Evolutionary conservation across 2,888 invertebrate species (phyloP).

Genomic region (Tipula vernalis): DNA sequence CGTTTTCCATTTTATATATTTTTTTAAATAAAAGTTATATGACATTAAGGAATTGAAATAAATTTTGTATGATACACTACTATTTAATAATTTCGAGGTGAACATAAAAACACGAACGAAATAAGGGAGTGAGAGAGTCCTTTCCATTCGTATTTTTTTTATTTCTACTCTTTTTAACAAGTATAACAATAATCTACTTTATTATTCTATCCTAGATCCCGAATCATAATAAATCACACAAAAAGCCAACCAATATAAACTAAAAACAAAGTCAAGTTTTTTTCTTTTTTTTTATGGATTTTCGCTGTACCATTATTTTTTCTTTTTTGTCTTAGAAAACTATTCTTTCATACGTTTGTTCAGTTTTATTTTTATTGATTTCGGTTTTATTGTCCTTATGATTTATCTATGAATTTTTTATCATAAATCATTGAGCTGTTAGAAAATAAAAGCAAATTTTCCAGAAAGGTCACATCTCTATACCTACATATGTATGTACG

Average conservation of each 20-base stretch:
- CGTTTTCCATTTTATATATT: not conserved
- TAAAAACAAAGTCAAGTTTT: not conserved
- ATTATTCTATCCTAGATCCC: not conserved
- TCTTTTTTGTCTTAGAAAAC: not conserved
- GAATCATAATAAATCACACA: not conserved
- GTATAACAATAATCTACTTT: not conserved
- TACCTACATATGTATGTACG: not conserved
- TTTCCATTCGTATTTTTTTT: not conserved
- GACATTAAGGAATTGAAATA: not conserved
- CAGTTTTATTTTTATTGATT: not conserved
- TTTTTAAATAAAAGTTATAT: not conserved
- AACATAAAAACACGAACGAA: not conserved
- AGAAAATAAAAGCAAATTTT: not conserved
- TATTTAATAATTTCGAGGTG: not conserved
- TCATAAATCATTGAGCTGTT: constrained; percentile 4
- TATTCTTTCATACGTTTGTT: not conserved
- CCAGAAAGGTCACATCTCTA: not conserved
- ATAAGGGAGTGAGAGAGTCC: not conserved
- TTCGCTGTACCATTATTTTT: not conserved
- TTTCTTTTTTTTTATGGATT: not conserved
- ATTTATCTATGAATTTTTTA: not conserved
- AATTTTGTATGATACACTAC: not conserved
- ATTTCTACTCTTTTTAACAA: not conserved
- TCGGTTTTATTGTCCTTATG: not conserved
- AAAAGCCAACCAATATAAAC: not conserved